Evolutionary conservation across 2,113 vertebrate genomes (phyloP).

Genomic region (Cololabis saira): DNA sequence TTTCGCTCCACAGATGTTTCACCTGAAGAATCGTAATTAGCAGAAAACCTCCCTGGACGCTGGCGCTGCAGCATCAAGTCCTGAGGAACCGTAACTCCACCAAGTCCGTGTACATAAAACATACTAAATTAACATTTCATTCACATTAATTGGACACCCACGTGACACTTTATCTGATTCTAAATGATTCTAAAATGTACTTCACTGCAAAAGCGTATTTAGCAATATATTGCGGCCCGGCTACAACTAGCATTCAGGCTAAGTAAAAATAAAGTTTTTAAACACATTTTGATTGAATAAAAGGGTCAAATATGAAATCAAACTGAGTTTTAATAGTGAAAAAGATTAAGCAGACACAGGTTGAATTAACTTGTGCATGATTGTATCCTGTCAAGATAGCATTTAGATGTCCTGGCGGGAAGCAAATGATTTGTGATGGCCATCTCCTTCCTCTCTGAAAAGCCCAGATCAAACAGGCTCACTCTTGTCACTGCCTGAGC

Average conservation of each 20-base stretch:
- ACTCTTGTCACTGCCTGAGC: conserved; percentile 85
- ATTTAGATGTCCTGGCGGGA: conserved; percentile 74
- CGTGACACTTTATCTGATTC: no score
- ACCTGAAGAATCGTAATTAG: no score
- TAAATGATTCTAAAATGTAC: no score
- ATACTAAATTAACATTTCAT: no score
- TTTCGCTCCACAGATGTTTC: no score
- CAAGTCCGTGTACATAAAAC: no score
- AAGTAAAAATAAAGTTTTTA: conserved; percentile 35
- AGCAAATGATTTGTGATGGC: conserved; percentile 84
- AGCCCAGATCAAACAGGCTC: conserved; percentile 87
- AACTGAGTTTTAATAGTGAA: conserved; percentile 56
- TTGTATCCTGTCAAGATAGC: conserved; percentile 76
- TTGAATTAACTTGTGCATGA: conserved; percentile 70
- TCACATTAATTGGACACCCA: no score
- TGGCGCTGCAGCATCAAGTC: no score
- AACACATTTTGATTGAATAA: conserved; percentile 53
- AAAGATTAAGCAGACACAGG: conserved; percentile 68
- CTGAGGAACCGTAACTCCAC: no score
- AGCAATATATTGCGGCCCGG: neutral
- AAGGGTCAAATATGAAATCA: conserved; percentile 49
- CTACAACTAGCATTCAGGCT: neutral
- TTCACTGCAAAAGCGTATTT: neutral
- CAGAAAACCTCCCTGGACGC: no score
- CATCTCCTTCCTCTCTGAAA: conserved; percentile 76